Evolutionary conservation across 2,797 vertebrate genomes (phyloP).

Genomic region (Bradypodion pumilum): DNA sequence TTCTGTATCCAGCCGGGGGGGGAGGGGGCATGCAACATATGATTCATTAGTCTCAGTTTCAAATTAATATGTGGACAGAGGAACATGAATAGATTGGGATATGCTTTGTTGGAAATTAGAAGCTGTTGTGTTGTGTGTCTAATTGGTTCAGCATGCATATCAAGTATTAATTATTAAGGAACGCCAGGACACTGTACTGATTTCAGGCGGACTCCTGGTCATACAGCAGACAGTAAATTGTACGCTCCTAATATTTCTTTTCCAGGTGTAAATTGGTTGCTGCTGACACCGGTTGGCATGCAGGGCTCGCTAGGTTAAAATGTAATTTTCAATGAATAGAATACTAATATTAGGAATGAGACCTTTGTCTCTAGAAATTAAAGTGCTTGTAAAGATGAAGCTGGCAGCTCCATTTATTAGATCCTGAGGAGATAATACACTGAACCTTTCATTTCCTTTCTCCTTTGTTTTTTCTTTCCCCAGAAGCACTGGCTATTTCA

Average conservation of each 20-base stretch:
- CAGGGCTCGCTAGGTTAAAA: slow-evolving; percentile 65
- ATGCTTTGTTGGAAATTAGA: slow-evolving; percentile 47
- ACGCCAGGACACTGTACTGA: slow-evolving; percentile 52
- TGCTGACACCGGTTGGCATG: slow-evolving; percentile 59
- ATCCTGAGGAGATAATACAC: slow-evolving; percentile 69
- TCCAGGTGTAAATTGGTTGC: slow-evolving; percentile 65
- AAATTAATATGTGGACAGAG: slow-evolving; percentile 8
- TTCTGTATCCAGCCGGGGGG: not conserved
- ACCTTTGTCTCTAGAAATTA: slow-evolving; percentile 72
- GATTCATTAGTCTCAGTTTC: not conserved
- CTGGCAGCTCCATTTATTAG: slow-evolving; percentile 65
- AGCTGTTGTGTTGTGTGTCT: not conserved
- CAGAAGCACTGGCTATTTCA: slow-evolving; percentile 67
- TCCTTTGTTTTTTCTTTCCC: slow-evolving; percentile 66
- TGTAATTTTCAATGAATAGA: slow-evolving; percentile 65
- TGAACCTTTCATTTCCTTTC: slow-evolving; percentile 72
- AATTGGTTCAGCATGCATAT: slow-evolving; percentile 42
- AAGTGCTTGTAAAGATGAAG: slow-evolving; percentile 70
- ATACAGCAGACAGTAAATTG: slow-evolving; percentile 49
- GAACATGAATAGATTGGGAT: not conserved
- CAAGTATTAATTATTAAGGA: slow-evolving; percentile 53
- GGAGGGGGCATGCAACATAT: not conserved
- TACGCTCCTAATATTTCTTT: slow-evolving; percentile 40
- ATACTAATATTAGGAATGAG: slow-evolving; percentile 69
- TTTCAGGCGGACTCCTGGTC: slow-evolving; percentile 54